These are phyloP conservation scores for Porites cylindrica DNA, from an alignment of 92 coral and sea anemone species.

Conservation along the genomic window DNA sequence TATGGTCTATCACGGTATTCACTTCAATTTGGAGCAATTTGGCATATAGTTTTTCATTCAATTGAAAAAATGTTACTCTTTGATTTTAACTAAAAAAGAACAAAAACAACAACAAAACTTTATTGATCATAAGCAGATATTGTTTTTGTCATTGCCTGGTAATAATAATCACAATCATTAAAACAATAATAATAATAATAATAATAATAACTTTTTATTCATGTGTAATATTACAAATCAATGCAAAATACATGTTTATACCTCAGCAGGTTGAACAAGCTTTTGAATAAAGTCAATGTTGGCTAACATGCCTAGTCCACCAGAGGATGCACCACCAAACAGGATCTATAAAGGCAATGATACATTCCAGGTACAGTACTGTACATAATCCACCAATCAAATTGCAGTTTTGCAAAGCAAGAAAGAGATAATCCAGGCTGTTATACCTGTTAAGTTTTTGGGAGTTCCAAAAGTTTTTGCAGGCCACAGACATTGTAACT, in stretches of 20 bases:
- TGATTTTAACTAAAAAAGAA: too few species aligned
- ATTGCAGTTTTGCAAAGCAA: not conserved
- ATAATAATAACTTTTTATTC: not conserved
- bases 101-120: too few species aligned
- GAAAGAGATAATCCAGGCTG: not conserved
- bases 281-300: conserved; percentile 89
- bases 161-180: too few species aligned
- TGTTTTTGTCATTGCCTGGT: too few species aligned
- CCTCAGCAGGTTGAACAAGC: conserved; percentile 89
- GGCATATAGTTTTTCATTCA: too few species aligned
- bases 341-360: conserved; percentile 69
- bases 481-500: not conserved
- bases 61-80: too few species aligned
- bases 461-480: too few species aligned
- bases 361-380: not conserved
- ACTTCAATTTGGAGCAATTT: too few species aligned
- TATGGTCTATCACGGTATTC: too few species aligned
- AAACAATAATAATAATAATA: too few species aligned
- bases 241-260: conserved; percentile 12
- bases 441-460: too few species aligned
- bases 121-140: too few species aligned
- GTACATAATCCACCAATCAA: not conserved
- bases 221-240: not conserved
- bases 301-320: conserved; percentile 97
- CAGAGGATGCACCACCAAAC: conserved; percentile 99